Conservation (phyloP, 2,888 invertebrate genomes). For the Luperina testacea region DNA sequence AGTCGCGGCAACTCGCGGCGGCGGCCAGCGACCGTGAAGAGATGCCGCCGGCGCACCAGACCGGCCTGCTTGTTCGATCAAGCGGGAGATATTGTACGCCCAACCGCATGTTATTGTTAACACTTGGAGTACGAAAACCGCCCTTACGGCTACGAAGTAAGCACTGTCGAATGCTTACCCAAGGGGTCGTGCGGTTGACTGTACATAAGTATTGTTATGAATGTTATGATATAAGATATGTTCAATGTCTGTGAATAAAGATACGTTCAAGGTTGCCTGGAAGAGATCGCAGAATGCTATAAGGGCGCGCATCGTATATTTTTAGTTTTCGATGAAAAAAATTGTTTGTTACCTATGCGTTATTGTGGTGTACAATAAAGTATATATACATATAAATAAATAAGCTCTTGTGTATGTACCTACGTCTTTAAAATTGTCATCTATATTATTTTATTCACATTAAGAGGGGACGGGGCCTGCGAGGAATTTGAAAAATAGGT, state of each 20-base stretch:
- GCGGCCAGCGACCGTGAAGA: constrained; percentile 94
- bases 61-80: constrained; percentile 83
- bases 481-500: no score
- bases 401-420: constrained; percentile 9
- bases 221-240: constrained; percentile 5
- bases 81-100: constrained; percentile 54
- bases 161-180: background rate
- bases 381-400: background rate
- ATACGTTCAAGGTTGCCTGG: background rate
- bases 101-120: constrained; percentile 31
- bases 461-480: no score
- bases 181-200: constrained; percentile 10
- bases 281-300: background rate
- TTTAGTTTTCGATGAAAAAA: background rate
- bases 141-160: background rate
- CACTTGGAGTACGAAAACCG: constrained; percentile 6
- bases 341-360: background rate
- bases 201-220: constrained; percentile 15
- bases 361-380: background rate
- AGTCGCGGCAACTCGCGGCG: constrained; percentile 91
- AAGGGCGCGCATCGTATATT: background rate
- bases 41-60: constrained; percentile 94
- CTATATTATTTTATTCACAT: background rate
- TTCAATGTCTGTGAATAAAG: constrained; percentile 15
- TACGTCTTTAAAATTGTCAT: background rate